Percentiles rank a stretch among this genome's conserved stretches.
These are phyloP conservation scores for Eristalinus sepulchralis DNA, from an alignment of 2,888 invertebrate genomes.

Conservation along the genomic window DNA sequence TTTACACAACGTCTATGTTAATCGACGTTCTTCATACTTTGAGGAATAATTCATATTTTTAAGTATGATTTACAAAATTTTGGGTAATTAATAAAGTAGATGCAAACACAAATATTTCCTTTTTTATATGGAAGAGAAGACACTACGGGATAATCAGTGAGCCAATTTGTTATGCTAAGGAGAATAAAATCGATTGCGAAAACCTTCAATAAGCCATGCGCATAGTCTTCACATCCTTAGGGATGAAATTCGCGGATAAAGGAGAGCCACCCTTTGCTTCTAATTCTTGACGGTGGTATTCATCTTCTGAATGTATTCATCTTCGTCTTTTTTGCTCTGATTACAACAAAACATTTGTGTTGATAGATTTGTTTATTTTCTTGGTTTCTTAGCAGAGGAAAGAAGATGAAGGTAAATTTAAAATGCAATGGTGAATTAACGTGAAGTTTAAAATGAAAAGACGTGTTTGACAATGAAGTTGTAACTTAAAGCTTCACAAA, in stretches of 20 bases:
- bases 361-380: not conserved
- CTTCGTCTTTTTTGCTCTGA: not conserved
- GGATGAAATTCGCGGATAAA: constrained; percentile 63
- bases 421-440: not conserved
- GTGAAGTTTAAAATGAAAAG: not conserved
- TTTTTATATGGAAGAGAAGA: constrained; percentile 39
- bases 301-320: not conserved
- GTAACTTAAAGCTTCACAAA: not conserved
- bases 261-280: constrained; percentile 49
- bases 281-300: not conserved
- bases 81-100: constrained; percentile 25
- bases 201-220: constrained; percentile 66
- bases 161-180: constrained; percentile 67
- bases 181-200: constrained; percentile 69
- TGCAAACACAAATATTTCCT: constrained; percentile 30
- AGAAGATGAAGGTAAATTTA: not conserved
- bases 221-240: constrained; percentile 63
- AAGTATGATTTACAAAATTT: not conserved
- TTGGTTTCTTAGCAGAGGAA: not conserved
- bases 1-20: constrained; percentile 4
- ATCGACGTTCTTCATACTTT: not conserved
- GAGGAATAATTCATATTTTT: not conserved
- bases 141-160: constrained; percentile 67
- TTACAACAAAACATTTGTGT: not conserved
- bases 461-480: not conserved